Conservation (phyloP, 2,113 vertebrate species). For the Isurus oxyrinchus region DNA sequence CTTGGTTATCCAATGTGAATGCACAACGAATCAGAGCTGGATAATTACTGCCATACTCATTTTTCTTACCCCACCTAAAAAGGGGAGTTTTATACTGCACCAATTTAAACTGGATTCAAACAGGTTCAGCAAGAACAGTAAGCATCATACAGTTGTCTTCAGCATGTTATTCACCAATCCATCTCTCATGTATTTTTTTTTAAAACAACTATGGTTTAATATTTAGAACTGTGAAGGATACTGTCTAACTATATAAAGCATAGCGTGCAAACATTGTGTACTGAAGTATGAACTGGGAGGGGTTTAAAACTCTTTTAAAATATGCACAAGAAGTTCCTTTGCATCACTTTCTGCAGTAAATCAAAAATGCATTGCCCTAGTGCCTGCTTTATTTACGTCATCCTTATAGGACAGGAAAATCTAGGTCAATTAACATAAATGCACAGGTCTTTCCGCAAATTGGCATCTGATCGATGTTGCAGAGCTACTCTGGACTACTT, state of each 20-base stretch:
- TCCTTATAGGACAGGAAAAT: not conserved
- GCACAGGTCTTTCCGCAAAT: not conserved
- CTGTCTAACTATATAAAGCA: not conserved
- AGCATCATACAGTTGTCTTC: not conserved
- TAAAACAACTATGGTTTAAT: not conserved
- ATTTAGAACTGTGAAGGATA: not conserved
- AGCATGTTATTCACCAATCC: not conserved
- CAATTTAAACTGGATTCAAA: not conserved
- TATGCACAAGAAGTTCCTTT: not conserved
- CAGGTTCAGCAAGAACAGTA: not conserved
- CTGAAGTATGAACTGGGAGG: not conserved
- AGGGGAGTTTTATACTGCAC: not conserved
- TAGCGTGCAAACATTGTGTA: not conserved
- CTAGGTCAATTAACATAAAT: not conserved
- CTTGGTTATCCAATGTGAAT: not conserved
- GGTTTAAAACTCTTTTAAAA: slow-evolving; percentile 1
- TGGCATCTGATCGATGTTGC: not conserved
- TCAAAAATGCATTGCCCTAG: not conserved
- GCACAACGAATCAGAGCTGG: not conserved
- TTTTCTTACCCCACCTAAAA: not conserved
- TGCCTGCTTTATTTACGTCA: not conserved
- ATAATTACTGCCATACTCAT: not conserved
- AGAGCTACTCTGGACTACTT: not conserved
- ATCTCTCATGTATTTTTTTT: not conserved
- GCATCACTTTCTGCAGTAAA: slow-evolving; percentile 3